A percentile compares a stretch with the other conserved stretches of the same genome.
phyloP scores from a whole-genome alignment of 2,797 vertebrate genomes.

The Xerus rutilus region DNA sequence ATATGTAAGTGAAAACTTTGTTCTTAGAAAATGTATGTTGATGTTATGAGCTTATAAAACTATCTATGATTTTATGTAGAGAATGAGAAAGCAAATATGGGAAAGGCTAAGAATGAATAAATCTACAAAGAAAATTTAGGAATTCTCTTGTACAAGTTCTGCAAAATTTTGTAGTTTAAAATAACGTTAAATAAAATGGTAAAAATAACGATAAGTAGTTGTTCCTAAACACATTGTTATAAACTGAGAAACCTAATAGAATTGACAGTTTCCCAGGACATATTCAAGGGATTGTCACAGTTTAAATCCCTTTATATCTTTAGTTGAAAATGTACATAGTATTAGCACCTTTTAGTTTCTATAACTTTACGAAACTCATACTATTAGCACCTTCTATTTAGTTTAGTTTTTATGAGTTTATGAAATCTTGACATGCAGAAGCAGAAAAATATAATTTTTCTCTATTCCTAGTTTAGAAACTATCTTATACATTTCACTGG shows the following conservation, averaged over 20 bases:
- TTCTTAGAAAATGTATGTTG: not conserved
- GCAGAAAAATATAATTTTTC: slow-evolving; percentile 21
- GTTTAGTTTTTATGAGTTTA: not conserved
- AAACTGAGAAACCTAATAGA: not conserved
- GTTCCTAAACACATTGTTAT: not conserved
- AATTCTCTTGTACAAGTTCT: not conserved
- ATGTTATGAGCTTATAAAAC: not conserved
- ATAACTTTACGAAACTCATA: slow-evolving; percentile 5
- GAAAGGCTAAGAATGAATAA: not conserved
- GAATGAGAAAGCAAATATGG: not conserved
- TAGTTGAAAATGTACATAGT: slow-evolving; percentile 44
- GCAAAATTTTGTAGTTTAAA: not conserved
- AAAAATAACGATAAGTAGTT: slow-evolving; percentile 1
- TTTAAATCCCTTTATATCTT: not conserved
- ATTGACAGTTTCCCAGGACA: not conserved
- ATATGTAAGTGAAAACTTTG: not conserved
- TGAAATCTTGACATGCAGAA: slow-evolving; percentile 55
- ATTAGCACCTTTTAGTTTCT: slow-evolving; percentile 10
- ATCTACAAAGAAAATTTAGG: not conserved
- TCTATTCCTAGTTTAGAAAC: slow-evolving; percentile 54
- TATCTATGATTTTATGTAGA: not conserved
- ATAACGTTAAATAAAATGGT: not conserved
- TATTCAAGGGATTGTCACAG: not conserved
- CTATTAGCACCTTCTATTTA: slow-evolving; percentile 17
- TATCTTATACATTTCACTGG: slow-evolving; percentile 57